These are phyloP conservation scores for Chaenocephalus aceratus DNA, from an alignment of 2,113 vertebrate species.

Conservation along the genomic window DNA sequence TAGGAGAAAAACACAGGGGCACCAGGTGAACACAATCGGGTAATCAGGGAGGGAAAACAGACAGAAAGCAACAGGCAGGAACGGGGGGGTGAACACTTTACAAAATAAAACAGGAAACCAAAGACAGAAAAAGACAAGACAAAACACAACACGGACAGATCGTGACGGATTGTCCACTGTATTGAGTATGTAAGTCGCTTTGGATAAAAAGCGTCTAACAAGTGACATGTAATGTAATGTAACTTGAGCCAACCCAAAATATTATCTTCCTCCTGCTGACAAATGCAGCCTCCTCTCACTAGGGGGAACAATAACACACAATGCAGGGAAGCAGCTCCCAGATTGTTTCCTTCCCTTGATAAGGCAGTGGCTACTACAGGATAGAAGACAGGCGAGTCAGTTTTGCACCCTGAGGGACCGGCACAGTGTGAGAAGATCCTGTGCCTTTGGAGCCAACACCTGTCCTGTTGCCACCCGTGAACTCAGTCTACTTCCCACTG, in stretches of 20 bases:
- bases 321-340: constrained; percentile 83
- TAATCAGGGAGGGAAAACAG: too few species aligned
- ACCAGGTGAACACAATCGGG: too few species aligned
- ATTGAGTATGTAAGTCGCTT: too few species aligned
- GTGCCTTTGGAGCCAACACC: constrained; percentile 68
- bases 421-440: constrained; percentile 81
- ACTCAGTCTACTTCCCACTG: constrained; percentile 53
- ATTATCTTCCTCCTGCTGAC: constrained; percentile 57
- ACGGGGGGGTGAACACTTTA: too few species aligned
- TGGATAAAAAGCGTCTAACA: too few species aligned
- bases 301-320: constrained; percentile 79
- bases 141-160: too few species aligned
- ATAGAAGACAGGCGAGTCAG: constrained; percentile 70
- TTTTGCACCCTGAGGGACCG: constrained; percentile 50
- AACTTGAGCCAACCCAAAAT: constrained; percentile 21
- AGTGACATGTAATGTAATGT: neutral
- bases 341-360: constrained; percentile 84
- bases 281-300: constrained; percentile 63
- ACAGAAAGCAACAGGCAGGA: too few species aligned
- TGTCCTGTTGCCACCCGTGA: constrained; percentile 54
- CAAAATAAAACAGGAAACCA: too few species aligned
- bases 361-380: constrained; percentile 67
- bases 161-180: too few species aligned
- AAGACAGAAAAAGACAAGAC: too few species aligned
- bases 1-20: too few species aligned